Evolutionary conservation across 1,140 invertebrate species (phyloP), one percentile per base, ranked within the genome.

Genomic region (Aporrectodea caliginosa): DNA sequence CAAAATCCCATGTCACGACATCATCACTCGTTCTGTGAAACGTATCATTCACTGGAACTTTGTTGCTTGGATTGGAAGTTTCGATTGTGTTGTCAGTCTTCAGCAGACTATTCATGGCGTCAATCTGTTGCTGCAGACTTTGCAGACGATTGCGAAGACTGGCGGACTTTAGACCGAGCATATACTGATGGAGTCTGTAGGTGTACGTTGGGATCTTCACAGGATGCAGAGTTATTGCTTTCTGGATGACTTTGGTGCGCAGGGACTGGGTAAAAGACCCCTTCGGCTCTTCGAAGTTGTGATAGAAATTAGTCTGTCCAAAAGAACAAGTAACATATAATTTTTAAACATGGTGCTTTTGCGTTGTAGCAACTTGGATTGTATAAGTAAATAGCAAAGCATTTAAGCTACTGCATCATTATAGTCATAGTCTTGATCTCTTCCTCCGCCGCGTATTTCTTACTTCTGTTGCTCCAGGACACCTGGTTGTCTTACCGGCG

Each of bases 221-320:
- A 0, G 97, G 97, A 91, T 99, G 98, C 69, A 99, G 90, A 0
- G 96, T 98, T 83, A 99, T 96, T 69, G 96, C 96, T 82, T 92
- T 91, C 84, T 97, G 94, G 22, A 99, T 93, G 88, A 97, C 95
- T 83, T 93, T 93, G 80, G 92, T 92, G 86, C 96, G 96, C 78
- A 97, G 89, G 79, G 93, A 92, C 1, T 93, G 93, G 31, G 93
- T 94, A 88, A 96, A 98, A 0, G 95, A 95, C 27, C 92, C 92
- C 22, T 91, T 90, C 0, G 94, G 94, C 74, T 88, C 85, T 86
- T 94, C 97, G 83, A 94, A 93, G 89, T 98, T 98, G 88, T 99
- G 96, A 84, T 98, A 96, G 70, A 99, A 91, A 80, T 99, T 95
- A 69, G 93, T 94, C 90, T 98, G 96, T 97, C 6, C 43, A 58